These are phyloP conservation scores for Scaptomyza flava DNA, from an alignment of 2,888 invertebrate genomes.

Conservation along the genomic window DNA sequence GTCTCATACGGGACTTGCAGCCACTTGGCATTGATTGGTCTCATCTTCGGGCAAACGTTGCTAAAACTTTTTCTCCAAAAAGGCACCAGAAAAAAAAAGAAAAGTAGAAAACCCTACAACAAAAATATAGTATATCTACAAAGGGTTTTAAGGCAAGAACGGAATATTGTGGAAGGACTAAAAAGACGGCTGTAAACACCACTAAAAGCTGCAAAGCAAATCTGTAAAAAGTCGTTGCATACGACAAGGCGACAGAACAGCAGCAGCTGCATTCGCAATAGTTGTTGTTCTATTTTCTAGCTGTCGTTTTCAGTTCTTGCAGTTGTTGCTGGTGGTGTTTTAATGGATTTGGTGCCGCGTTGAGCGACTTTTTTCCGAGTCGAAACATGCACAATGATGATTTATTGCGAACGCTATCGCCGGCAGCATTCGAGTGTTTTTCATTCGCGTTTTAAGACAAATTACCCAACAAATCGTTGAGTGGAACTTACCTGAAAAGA, in stretches of 20 bases:
- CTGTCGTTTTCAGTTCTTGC: background rate
- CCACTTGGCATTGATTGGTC: conserved; percentile 58
- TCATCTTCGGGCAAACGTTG: conserved; percentile 38
- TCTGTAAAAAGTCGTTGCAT: conserved; percentile 30
- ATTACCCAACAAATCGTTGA: conserved; percentile 17
- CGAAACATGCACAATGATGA: conserved; percentile 35
- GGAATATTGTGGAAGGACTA: background rate
- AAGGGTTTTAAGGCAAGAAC: background rate
- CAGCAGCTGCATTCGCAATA: conserved; percentile 2
- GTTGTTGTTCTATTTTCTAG: background rate
- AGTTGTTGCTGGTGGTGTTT: conserved; percentile 16
- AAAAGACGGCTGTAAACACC: conserved; percentile 40
- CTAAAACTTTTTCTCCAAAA: conserved; percentile 31
- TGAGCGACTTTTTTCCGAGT: conserved; percentile 44
- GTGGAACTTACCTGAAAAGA: conserved; percentile 59
- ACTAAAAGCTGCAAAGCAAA: conserved; percentile 44
- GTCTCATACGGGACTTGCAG: conserved; percentile 22
- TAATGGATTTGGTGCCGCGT: conserved; percentile 40
- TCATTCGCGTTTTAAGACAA: conserved; percentile 6
- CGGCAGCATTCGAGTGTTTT: conserved; percentile 15
- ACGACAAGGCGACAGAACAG: conserved; percentile 34
- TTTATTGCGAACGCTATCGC: conserved; percentile 39
- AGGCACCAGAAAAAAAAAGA: background rate
- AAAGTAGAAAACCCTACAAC: conserved; percentile 7
- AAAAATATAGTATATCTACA: conserved; percentile 22